Base-by-base conservation (phyloP, 2,113 vertebrate genomes). In the Hypanus sabinus region DNA sequence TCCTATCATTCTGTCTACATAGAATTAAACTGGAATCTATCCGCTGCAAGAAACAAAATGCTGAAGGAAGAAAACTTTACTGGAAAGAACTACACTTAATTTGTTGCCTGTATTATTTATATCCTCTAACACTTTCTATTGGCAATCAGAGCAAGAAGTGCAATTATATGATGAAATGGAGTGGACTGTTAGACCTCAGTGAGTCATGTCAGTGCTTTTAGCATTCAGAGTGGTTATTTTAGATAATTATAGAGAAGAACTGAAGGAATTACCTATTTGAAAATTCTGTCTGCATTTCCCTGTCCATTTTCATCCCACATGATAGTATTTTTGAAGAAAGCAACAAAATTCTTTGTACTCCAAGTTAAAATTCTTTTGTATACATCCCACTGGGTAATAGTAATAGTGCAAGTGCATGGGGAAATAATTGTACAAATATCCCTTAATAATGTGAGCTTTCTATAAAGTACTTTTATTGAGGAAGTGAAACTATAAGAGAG, bases 91-190 rank as follows among this genome's bases (percentile, higher is more conserved):
- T 68, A 71, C 10, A 75, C 55, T 93, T n/a, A 75, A 92, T 75
- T 46, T 93, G 70, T 75, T 93, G 70, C 9, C 70, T 55, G 65
- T 93, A 55, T 27, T 93, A 73, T 93, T 93, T 93, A 38, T 93
- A 71, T 55, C 70, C 70, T 18, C 11, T 12, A 46, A 38, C 70
- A 73, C 38, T 27, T 93, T 33, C 9, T 55, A 73, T 55, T 93
- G 70, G 38, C 91, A 93, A 33, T 93, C 70, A 75, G 68, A 93
- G 71, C 68, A 93, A 30, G 46, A 93, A 73, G 4, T 55, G 60
- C 91, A 93, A 93, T 46, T 55, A 93, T 46, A 75, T 46, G 91
- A 93, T 75, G 91, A 93, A 93, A 93, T 93, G 91, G 70, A 20
- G 71, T 73, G 38, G 71, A 73, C 68, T 93, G 91, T 18, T 20